Percentiles rank a stretch among this genome's conserved stretches.
Conservation (phyloP, 2,797 vertebrate genomes). For the Pantherophis vulpinus region DNA sequence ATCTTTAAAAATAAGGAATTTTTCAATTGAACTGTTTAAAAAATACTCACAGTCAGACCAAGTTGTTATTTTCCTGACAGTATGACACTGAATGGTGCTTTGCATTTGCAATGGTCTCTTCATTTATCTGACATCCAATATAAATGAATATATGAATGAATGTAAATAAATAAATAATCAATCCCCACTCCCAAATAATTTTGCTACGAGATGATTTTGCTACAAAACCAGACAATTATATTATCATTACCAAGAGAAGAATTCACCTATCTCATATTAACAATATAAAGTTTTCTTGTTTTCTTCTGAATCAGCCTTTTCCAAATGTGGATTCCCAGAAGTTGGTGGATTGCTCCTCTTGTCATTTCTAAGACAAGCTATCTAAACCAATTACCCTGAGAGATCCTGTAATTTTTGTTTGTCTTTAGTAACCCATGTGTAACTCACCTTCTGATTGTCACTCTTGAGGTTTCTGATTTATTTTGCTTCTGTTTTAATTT, state of each 20-base stretch:
- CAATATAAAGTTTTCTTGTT: background rate
- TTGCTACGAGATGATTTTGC: background rate
- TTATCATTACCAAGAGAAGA: background rate
- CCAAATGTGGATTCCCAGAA: background rate
- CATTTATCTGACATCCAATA: background rate
- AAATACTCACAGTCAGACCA: background rate
- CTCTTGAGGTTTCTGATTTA: background rate
- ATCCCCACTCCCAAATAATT: background rate
- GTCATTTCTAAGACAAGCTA: background rate
- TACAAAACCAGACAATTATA: background rate
- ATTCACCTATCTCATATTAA: background rate
- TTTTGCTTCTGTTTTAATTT: background rate
- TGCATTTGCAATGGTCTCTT: background rate
- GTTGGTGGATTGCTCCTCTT: background rate
- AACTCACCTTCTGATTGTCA: background rate
- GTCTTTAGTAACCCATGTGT: background rate
- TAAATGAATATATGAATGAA: background rate
- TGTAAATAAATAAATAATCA: background rate
- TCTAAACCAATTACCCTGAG: background rate
- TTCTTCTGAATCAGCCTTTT: background rate
- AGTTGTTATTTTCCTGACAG: background rate
- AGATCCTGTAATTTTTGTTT: background rate
- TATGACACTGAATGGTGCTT: background rate
- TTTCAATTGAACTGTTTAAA: background rate
- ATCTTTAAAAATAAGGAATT: background rate